Evolutionary conservation across 1,140 invertebrate species (phyloP), one percentile per base, ranked within the genome.

Genomic region (Globodera rostochiensis): DNA sequence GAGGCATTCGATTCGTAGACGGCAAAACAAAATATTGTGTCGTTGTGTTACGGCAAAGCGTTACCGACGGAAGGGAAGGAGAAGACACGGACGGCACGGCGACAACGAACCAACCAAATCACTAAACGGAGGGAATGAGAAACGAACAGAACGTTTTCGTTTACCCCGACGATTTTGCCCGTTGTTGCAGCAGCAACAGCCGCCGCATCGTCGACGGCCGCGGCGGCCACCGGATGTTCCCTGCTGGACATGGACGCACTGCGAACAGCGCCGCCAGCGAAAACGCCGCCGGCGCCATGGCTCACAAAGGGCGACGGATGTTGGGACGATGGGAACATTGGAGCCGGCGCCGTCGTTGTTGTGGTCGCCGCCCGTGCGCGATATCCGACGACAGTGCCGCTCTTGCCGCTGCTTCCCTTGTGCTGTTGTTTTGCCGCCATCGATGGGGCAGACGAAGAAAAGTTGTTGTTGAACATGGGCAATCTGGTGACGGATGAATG

Each of bases 381-480:
- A 4, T 19, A 5, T 11, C 8, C 9, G 15, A 60, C 57, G 15
- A 5, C 57, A 19, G 9, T 15, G 57, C 57, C 57, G 0, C 57
- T 4, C 11, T 60, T 15, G 9, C 15, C 15, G 9, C 57, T 9
- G 69, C 69, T 25, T 4, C n/a, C 46, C 7, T 71, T 71, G 60
- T 9, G 9, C 60, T n/a, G 60, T 19, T 5, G 8, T 36, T 71
- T 71, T 7, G 69, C 21, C 69, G 7, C 8, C 69, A 47, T 15
- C 69, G 25, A 36, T 9, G 25, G 69, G 7, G 46, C 8, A 9
- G 69, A 36, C 11, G 69, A 7, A 6, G 69, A 36, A 47, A 15
- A 71, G 46, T 71, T 71, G 69, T 71, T 71, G 69, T 64, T 64
- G 9, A 47, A 36, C 69, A 47, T 15, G 11, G 69, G 69, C 69